Conservation (phyloP, 1,140 invertebrate species). For the Spodoptera litura region DNA sequence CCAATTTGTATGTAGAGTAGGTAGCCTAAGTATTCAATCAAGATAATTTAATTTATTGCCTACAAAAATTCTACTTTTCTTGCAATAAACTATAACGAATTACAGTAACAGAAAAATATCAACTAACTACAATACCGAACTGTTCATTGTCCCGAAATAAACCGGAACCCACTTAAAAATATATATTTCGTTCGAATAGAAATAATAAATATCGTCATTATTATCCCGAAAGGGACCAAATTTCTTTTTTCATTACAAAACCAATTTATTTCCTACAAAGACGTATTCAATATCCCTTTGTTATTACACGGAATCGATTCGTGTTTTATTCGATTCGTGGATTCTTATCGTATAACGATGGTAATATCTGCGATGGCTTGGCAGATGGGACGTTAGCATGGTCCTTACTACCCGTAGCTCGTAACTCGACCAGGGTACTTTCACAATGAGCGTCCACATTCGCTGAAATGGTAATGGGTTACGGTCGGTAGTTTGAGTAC, state of each 20-base stretch:
- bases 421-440: slow-evolving; percentile 34
- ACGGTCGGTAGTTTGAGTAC: slow-evolving; percentile 43
- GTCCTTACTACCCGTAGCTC: slow-evolving; percentile 23
- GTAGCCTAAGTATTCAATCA: too few relatives aligned
- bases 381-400: slow-evolving; percentile 44
- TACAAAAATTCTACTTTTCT: too few relatives aligned
- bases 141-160: slow-evolving; percentile 23
- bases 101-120: background rate
- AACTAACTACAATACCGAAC: background rate
- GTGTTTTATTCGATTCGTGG: slow-evolving; percentile 58
- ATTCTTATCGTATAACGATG: slow-evolving; percentile 70
- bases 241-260: slow-evolving; percentile 49
- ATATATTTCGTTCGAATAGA: slow-evolving; percentile 15
- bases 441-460: slow-evolving; percentile 46
- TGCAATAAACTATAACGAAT: background rate
- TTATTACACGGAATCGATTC: slow-evolving; percentile 59
- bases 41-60: too few relatives aligned
- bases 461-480: slow-evolving; percentile 48
- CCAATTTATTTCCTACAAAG: slow-evolving; percentile 58
- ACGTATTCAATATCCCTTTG: slow-evolving; percentile 55
- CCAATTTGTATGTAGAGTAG: too few relatives aligned
- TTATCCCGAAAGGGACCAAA: slow-evolving; percentile 39
- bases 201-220: slow-evolving; percentile 8
- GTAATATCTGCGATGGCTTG: slow-evolving; percentile 62
- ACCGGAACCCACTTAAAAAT: slow-evolving; percentile 16